Conservation (phyloP, 2,888 invertebrate genomes). For the Agrotis puta region DNA sequence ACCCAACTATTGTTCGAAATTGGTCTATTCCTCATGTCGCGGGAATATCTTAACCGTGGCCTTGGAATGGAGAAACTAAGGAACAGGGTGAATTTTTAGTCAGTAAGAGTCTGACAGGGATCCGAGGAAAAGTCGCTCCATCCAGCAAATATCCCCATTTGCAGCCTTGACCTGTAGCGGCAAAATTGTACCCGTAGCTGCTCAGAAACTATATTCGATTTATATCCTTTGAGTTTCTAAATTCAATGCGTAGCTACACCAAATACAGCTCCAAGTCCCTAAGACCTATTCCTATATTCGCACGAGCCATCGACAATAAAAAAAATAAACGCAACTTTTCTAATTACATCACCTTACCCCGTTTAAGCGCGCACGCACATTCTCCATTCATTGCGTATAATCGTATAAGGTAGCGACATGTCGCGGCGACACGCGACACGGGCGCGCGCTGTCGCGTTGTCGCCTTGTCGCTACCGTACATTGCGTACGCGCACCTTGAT, state of each 20-base stretch:
- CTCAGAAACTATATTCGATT: neutral
- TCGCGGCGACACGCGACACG: constrained; percentile 72
- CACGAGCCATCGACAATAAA: constrained; percentile 37
- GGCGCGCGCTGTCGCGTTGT: constrained; percentile 61
- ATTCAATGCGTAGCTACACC: neutral
- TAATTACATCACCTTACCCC: constrained; percentile 71
- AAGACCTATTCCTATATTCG: constrained; percentile 35
- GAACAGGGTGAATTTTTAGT: too few species aligned
- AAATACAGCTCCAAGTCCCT: neutral
- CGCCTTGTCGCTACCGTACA: constrained; percentile 65
- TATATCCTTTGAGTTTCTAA: neutral
- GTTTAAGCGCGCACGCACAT: constrained; percentile 65
- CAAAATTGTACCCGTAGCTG: too few species aligned
- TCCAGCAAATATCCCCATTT: too few species aligned
- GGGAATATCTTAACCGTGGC: too few species aligned
- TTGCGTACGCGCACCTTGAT: constrained; percentile 62
- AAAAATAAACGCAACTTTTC: constrained; percentile 51
- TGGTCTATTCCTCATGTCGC: neutral
- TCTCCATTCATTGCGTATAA: constrained; percentile 78
- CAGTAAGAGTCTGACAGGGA: too few species aligned
- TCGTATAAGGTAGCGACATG: constrained; percentile 81
- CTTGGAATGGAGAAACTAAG: too few species aligned
- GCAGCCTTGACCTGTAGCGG: too few species aligned
- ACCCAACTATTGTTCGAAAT: neutral
- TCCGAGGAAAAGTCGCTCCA: too few species aligned